Evolutionary conservation across 2,113 vertebrate genomes (phyloP).

Genomic region (Oceanodroma tethys): DNA sequence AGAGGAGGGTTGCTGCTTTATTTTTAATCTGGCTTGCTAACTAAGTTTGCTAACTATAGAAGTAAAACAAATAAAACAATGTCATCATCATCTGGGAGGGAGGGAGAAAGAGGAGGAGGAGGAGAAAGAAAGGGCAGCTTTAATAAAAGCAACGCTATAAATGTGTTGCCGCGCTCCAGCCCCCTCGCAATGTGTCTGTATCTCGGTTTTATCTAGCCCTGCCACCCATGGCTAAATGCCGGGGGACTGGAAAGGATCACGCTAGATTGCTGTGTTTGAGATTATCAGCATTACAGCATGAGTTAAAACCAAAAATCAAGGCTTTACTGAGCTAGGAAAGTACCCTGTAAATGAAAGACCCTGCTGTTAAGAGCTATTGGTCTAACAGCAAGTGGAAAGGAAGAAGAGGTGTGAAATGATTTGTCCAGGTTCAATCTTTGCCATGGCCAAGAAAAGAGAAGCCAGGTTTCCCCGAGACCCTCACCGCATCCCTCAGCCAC

Average conservation of each 20-base stretch:
- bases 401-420: not conserved
- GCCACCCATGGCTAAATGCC: not conserved
- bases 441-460: not conserved
- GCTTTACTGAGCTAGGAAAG: not conserved
- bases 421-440: not conserved
- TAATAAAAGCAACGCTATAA: slow-evolving; percentile 16
- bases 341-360: not conserved
- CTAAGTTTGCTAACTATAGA: slow-evolving; percentile 42
- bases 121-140: slow-evolving; percentile 19
- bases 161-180: not conserved
- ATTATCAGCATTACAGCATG: not conserved
- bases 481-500: no score
- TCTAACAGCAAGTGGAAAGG: accelerated
- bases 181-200: not conserved
- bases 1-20: not conserved
- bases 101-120: slow-evolving; percentile 33
- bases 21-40: slow-evolving; percentile 41
- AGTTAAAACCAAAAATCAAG: not conserved
- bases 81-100: slow-evolving; percentile 32
- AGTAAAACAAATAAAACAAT: slow-evolving; percentile 45
- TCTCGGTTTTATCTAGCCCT: not conserved
- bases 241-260: not conserved
- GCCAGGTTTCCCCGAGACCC: not conserved
- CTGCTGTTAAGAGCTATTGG: not conserved
- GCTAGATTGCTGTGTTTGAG: not conserved